phyloP scores from a whole-genome alignment of 2,888 invertebrate genomes.

The Nycteola revayana region DNA sequence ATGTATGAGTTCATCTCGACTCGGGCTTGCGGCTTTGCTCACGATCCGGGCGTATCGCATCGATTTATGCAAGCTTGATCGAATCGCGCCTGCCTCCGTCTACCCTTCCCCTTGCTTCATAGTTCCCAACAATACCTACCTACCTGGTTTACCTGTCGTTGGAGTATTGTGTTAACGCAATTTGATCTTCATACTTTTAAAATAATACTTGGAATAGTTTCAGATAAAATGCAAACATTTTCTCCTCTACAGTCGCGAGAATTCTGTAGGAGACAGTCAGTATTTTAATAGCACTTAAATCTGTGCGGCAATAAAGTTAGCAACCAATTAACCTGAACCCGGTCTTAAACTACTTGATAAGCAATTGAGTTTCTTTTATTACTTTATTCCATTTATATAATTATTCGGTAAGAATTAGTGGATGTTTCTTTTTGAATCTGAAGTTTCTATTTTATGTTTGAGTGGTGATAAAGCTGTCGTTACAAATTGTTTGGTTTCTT shows the following conservation, averaged over 20 bases:
- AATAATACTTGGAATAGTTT: conserved; percentile 15
- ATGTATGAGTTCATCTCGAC: conserved; percentile 38
- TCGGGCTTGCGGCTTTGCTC: conserved; percentile 71
- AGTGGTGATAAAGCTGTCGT: too few relatives aligned
- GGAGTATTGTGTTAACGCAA: conserved; percentile 39
- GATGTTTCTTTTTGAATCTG: neutral
- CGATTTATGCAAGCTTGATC: conserved; percentile 79
- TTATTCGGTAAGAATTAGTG: too few relatives aligned
- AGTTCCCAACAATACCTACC: conserved; percentile 64
- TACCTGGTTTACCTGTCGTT: conserved; percentile 48
- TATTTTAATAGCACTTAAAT: neutral
- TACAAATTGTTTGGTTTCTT: too few relatives aligned
- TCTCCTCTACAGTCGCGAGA: neutral
- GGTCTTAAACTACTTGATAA: neutral
- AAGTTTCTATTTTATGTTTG: too few relatives aligned
- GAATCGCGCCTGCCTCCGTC: conserved; percentile 55
- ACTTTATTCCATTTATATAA: too few relatives aligned
- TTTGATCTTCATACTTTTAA: conserved; percentile 24
- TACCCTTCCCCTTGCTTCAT: conserved; percentile 41
- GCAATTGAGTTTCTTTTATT: too few relatives aligned
- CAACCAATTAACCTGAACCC: neutral
- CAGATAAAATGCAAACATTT: neutral
- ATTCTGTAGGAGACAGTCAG: neutral
- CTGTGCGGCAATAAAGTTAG: neutral
- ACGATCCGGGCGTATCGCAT: conserved; percentile 72